These are phyloP conservation scores for Cettia cetti DNA, from an alignment of 2,113 vertebrate genomes.

Conservation along the genomic window DNA sequence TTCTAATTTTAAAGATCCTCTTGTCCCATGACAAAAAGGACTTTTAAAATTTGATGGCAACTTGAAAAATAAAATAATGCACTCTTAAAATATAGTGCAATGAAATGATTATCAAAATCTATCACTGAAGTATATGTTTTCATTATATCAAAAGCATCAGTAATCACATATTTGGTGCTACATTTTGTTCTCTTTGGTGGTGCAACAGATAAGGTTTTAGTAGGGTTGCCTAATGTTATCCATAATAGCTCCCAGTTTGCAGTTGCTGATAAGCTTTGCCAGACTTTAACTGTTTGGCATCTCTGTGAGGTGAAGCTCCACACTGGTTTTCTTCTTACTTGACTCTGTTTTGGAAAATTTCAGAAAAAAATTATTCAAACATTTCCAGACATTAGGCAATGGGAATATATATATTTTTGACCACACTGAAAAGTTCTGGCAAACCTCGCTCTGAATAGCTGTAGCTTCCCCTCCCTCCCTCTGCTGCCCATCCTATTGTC, in stretches of 20 bases:
- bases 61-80: slow-evolving; percentile 30
- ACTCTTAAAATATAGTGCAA: background rate
- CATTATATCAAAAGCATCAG: background rate
- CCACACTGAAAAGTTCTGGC: background rate
- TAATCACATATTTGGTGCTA: background rate
- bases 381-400: background rate
- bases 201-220: background rate
- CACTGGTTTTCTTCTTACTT: background rate
- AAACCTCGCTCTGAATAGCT: background rate
- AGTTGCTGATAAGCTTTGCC: background rate
- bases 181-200: background rate
- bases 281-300: background rate
- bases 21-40: background rate
- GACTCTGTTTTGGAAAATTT: background rate
- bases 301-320: background rate
- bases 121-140: background rate
- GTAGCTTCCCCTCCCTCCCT: background rate
- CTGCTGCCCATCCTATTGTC: background rate
- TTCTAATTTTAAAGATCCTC: background rate
- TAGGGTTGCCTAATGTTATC: background rate
- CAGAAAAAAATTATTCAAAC: background rate
- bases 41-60: background rate
- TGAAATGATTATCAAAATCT: background rate
- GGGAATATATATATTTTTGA: background rate
- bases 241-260: background rate